These are phyloP conservation scores for Lypha dubia DNA, from an alignment of 2,888 invertebrate genomes.

Conservation along the genomic window DNA sequence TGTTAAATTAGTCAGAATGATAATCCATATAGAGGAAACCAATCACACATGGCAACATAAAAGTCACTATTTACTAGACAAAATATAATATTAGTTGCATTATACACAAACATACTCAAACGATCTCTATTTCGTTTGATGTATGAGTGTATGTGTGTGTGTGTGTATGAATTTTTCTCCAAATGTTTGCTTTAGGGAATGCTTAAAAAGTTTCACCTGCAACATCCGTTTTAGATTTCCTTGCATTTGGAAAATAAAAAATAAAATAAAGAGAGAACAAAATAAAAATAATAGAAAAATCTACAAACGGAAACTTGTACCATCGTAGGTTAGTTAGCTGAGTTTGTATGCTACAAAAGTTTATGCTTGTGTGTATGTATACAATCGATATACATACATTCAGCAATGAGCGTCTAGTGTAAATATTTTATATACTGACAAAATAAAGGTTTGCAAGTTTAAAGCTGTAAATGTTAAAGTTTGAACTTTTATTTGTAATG, in stretches of 20 bases:
- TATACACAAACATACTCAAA: slow-evolving; percentile 10
- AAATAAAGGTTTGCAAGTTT: background rate
- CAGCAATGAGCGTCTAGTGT: background rate
- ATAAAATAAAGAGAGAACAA: background rate
- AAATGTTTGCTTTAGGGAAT: slow-evolving; percentile 58
- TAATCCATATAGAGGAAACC: background rate
- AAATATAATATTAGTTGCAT: slow-evolving; percentile 3
- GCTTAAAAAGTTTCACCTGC: slow-evolving; percentile 66
- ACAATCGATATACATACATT: background rate
- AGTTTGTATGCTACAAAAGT: slow-evolving; percentile 35
- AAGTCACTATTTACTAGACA: background rate
- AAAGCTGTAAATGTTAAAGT: background rate
- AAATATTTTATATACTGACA: background rate
- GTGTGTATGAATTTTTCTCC: background rate
- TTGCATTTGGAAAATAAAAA: slow-evolving; percentile 12
- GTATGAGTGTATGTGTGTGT: no score
- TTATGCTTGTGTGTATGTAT: no score
- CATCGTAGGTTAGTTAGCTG: slow-evolving; percentile 52
- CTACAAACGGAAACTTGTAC: slow-evolving; percentile 31
- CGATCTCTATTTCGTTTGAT: slow-evolving; percentile 34
- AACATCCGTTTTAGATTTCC: slow-evolving; percentile 68
- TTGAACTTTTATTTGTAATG: slow-evolving; percentile 8
- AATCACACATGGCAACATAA: background rate
- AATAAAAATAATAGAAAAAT: slow-evolving; percentile 48
- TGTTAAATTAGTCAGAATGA: background rate